These are phyloP conservation scores for Cyprinella venusta DNA, from an alignment of 2,797 vertebrate species.

Conservation along the genomic window DNA sequence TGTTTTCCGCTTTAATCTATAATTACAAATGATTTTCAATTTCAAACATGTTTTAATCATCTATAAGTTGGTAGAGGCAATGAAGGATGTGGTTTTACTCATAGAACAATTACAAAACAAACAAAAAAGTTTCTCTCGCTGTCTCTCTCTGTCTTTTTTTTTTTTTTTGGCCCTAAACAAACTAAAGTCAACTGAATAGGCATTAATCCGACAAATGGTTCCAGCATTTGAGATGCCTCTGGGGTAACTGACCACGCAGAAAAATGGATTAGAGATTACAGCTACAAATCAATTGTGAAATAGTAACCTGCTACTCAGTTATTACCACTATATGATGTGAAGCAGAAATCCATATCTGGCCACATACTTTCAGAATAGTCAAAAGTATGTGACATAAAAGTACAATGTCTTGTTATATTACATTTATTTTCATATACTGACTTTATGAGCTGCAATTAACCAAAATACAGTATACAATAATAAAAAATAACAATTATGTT, in stretches of 20 bases:
- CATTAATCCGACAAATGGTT: neutral
- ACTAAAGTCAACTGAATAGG: too few relatives aligned
- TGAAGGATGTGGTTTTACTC: neutral
- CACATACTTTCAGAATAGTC: neutral
- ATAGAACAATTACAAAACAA: neutral
- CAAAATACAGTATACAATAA: neutral
- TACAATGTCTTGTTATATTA: neutral
- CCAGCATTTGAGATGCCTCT: neutral
- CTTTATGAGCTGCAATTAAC: neutral
- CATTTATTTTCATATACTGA: neutral
- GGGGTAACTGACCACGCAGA: neutral
- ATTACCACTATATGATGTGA: neutral
- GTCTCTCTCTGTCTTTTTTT: neutral
- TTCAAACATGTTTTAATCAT: neutral
- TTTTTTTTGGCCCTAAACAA: neutral
- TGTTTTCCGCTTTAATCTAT: neutral
- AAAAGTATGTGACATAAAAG: neutral
- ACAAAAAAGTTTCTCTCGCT: neutral
- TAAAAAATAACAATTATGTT: too few relatives aligned
- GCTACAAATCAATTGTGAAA: neutral
- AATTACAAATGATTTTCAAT: neutral
- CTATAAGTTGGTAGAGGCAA: neutral
- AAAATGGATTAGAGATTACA: neutral
- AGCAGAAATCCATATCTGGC: neutral
- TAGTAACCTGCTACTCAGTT: neutral